Conservation (phyloP, 2,797 vertebrate genomes). For the Macropodus opercularis region DNA sequence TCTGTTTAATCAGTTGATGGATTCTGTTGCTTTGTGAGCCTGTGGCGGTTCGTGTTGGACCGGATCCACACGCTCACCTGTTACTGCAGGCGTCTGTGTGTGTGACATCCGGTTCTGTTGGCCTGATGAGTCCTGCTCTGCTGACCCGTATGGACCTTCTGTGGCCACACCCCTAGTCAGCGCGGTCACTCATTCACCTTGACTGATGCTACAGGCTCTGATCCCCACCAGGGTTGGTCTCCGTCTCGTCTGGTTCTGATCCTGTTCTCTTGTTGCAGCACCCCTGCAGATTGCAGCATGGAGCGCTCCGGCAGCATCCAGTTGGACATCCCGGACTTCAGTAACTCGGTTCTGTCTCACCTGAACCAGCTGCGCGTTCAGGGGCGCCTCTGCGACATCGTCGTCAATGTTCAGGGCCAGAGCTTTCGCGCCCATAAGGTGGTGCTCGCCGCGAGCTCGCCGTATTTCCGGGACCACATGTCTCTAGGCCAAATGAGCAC, state of each 20-base stretch:
- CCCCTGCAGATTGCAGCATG: constrained; percentile 78
- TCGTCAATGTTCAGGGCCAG: constrained; percentile 96
- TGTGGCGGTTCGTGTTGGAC: no score
- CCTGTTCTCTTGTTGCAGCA: neutral
- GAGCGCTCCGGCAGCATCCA: constrained; percentile 96
- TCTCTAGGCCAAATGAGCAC: constrained; percentile 98
- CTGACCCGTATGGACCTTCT: no score
- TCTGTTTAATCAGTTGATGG: no score
- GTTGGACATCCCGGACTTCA: constrained; percentile 97
- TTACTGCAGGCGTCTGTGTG: no score
- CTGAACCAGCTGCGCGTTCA: constrained; percentile 97
- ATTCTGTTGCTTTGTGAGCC: no score
- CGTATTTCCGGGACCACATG: constrained; percentile 99
- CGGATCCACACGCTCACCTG: no score
- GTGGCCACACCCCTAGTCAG: neutral
- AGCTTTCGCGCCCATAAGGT: constrained; percentile 97
- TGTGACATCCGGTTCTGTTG: no score
- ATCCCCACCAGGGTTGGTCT: no score
- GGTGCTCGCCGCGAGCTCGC: constrained; percentile 96
- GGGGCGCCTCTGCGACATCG: constrained; percentile 96
- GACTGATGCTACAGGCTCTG: no score
- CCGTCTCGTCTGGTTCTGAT: neutral
- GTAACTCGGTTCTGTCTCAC: constrained; percentile 96
- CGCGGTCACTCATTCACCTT: neutral
- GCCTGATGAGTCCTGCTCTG: no score